Evolutionary conservation across 2,797 vertebrate species (phyloP).

Genomic region (Enoplosus armatus): DNA sequence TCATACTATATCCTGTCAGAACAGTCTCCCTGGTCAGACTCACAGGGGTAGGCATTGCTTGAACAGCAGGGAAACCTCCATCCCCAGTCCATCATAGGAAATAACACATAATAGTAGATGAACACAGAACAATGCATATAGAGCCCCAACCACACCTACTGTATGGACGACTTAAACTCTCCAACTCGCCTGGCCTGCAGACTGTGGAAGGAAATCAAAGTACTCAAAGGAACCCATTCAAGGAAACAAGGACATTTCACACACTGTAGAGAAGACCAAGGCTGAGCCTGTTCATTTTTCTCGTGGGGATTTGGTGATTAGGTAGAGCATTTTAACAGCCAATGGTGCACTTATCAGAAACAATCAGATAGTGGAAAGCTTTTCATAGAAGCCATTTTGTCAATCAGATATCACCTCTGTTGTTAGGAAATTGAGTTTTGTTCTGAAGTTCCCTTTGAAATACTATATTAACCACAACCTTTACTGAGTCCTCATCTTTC

Average conservation of each 20-base stretch:
- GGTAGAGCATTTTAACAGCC: slow-evolving; percentile 15
- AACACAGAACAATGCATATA: slow-evolving; percentile 13
- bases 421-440: slow-evolving; percentile 34
- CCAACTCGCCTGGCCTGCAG: neutral
- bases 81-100: neutral
- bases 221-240: neutral
- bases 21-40: neutral
- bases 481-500: slow-evolving; percentile 14
- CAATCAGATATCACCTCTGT: slow-evolving; percentile 30
- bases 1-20: neutral
- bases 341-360: slow-evolving; percentile 9
- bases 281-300: slow-evolving; percentile 9
- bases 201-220: slow-evolving; percentile 3
- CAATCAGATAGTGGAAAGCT: slow-evolving; percentile 18
- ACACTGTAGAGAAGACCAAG: neutral
- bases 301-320: slow-evolving; percentile 9
- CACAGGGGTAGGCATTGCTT: neutral
- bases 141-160: neutral
- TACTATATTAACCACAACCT: slow-evolving; percentile 26
- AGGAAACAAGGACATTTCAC: slow-evolving; percentile 19
- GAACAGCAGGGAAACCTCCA: slow-evolving; percentile 6
- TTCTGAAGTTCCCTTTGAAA: slow-evolving; percentile 35
- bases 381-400: slow-evolving; percentile 19
- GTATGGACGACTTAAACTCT: neutral
- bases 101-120: slow-evolving; percentile 18